Evolutionary conservation across 2,888 invertebrate species (phyloP), one percentile per base, ranked within the genome.

Genomic region (Hipparchia sbordonii): DNA sequence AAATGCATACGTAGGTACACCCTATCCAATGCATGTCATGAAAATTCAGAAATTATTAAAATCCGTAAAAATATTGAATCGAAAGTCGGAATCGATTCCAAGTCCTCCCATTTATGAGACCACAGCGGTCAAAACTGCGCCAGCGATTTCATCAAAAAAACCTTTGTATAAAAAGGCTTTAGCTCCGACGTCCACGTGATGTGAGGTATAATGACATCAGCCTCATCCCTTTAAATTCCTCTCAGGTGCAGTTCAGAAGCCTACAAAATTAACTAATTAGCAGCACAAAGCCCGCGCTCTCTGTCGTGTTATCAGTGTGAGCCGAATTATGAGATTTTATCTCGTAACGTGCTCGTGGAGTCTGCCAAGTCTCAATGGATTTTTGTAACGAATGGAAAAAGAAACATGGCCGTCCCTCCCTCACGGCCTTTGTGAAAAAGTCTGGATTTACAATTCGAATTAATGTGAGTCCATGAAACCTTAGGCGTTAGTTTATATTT

Each of bases 241-340:
- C 70, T 59, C 68, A 72, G 65, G 72, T 75, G 67, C 74, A 73
- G 61, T 65, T 70, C 72, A 67, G 76, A 79, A 79, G 74, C 79
- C 79, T 75, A 70, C 72, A 70, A 76, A 79, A 78, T 79, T 73
- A 76, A 76, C 78, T 80, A 79, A 80, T 80, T 79, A 80, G 79
- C 74, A 51, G 68, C 62, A 65, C 72, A 75, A 75, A 71, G 76
- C 61, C 73, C 46, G 62, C 71, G 56, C 70, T 76, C 76, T 77
- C 74, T 78, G 78, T 76, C 72, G 54, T 65, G 13, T 63, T 63
- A 74, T 70, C 65, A 57, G 51, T 57, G 54, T 67, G 70, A 67
- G 51, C 57, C 52, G 59, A 67, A 67, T 66, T 69, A 73, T 69
- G 71, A 63, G 70, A 75, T 71, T 69, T 72, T 48, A 71, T 74